Percentiles rank a stretch among this genome's conserved stretches.
Conservation (phyloP, 2,888 invertebrate species). For the Drosophila niveifrons region DNA sequence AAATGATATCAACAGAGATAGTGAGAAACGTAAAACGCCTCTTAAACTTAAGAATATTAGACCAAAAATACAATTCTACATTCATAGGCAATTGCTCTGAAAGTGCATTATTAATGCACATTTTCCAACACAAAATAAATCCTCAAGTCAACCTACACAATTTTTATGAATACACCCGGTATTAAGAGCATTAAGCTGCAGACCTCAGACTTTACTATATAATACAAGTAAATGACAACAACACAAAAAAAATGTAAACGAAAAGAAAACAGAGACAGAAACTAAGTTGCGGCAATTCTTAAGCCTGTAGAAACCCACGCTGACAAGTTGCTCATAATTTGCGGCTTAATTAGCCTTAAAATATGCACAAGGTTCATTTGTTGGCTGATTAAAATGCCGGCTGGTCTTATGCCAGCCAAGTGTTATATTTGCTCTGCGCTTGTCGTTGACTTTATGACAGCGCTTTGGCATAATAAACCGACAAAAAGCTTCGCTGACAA, state of each 20-base stretch:
- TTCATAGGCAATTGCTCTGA: too few relatives aligned
- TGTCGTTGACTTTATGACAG: constrained; percentile 35
- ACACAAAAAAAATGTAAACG: background rate
- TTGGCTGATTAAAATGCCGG: constrained; percentile 51
- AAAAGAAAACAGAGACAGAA: background rate
- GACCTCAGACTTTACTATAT: background rate
- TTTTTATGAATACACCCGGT: too few relatives aligned
- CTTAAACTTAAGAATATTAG: background rate
- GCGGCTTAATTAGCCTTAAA: constrained; percentile 71
- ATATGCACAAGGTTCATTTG: constrained; percentile 61
- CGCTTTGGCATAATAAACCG: constrained; percentile 43
- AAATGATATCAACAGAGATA: constrained; percentile 11
- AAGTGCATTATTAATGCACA: too few relatives aligned
- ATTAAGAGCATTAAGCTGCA: background rate
- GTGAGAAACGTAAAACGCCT: background rate
- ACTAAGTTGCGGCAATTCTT: constrained; percentile 18
- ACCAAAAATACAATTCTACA: background rate
- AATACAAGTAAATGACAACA: constrained; percentile 5
- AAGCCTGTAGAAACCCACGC: constrained; percentile 42
- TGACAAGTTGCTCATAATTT: constrained; percentile 70
- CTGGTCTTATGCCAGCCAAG: constrained; percentile 27
- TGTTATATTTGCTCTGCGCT: constrained; percentile 6
- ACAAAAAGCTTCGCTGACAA: constrained; percentile 37
- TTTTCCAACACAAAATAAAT: too few relatives aligned
- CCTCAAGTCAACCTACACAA: too few relatives aligned